A percentile compares a stretch with the other conserved stretches of the same genome.
Evolutionary conservation across 1,140 invertebrate species (phyloP).

Genomic region (Orchestia grillus): DNA sequence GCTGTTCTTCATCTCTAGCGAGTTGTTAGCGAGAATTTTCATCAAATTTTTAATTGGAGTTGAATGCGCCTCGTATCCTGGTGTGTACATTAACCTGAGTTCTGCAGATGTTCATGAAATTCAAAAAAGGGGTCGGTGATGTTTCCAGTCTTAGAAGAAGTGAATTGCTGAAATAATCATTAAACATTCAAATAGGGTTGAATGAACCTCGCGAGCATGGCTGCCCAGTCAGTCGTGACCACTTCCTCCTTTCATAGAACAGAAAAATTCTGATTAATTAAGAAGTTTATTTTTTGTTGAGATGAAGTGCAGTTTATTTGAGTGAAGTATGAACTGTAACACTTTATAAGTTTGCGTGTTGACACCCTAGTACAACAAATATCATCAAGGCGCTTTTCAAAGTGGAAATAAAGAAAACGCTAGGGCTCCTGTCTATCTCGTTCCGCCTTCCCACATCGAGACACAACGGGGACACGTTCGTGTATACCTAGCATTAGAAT

Average conservation of each 20-base stretch:
- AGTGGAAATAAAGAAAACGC: not conserved
- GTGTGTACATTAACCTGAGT: not conserved
- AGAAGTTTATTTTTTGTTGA: not conserved
- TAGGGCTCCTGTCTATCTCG: not conserved
- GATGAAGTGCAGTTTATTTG: not conserved
- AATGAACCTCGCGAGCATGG: not conserved
- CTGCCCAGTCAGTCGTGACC: not conserved
- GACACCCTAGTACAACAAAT: not conserved
- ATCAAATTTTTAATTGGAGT: constrained; percentile 19
- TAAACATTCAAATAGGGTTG: not conserved
- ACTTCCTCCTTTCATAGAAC: not conserved
- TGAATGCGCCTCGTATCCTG: not conserved
- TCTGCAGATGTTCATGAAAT: not conserved
- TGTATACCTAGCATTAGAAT: not conserved
- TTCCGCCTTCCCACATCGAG: not conserved
- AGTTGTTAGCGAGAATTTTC: constrained; percentile 7
- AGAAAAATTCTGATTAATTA: not conserved
- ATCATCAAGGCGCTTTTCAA: not conserved
- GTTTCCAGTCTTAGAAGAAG: not conserved
- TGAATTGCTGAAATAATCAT: not conserved
- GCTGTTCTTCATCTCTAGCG: constrained; percentile 4
- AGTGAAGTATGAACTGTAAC: not conserved
- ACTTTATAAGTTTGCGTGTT: not conserved
- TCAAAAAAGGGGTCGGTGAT: not conserved
- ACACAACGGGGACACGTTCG: not conserved